Percentiles rank a stretch among this genome's conserved stretches.
phyloP scores from a whole-genome alignment of 1,140 invertebrate genomes.

The Limonius californicus region DNA sequence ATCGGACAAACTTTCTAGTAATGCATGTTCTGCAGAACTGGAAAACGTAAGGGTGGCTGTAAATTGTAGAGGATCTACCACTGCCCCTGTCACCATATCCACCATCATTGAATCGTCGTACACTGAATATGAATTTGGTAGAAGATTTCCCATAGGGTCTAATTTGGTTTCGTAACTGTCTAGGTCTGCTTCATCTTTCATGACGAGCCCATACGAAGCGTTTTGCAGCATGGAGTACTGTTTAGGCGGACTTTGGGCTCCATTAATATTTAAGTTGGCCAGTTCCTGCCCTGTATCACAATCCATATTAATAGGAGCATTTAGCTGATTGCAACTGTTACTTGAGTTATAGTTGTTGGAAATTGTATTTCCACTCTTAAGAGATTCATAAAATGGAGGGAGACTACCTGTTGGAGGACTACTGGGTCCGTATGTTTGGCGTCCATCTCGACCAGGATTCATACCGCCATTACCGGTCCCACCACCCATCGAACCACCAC shows the following conservation, averaged over 20 bases:
- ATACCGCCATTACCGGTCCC: conserved; percentile 63
- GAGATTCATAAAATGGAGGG: conserved; percentile 79
- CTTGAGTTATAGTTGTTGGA: conserved; percentile 51
- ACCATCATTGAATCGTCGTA: conserved; percentile 78
- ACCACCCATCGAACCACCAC: conserved; percentile 55
- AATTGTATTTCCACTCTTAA: conserved; percentile 67
- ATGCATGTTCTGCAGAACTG: conserved; percentile 67
- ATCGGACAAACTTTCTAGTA: conserved; percentile 67
- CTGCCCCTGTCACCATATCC: conserved; percentile 68
- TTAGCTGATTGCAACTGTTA: conserved; percentile 50
- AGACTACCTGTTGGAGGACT: conserved; percentile 77
- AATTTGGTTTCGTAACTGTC: conserved; percentile 69
- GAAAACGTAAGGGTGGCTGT: conserved; percentile 76
- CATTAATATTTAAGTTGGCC: conserved; percentile 51
- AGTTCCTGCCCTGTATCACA: conserved; percentile 68
- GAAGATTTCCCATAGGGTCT: conserved; percentile 57
- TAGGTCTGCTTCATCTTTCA: conserved; percentile 74
- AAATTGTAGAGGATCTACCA: conserved; percentile 76
- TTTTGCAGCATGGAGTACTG: conserved; percentile 79
- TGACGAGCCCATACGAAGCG: conserved; percentile 70
- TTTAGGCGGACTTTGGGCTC: conserved; percentile 49
- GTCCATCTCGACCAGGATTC: conserved; percentile 67
- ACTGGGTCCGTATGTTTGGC: conserved; percentile 77
- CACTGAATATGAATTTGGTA: conserved; percentile 60
- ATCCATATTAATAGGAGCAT: conserved; percentile 66